Base-by-base conservation (phyloP, 2,113 vertebrate species). In the Paradoxurus hermaphroditus region DNA sequence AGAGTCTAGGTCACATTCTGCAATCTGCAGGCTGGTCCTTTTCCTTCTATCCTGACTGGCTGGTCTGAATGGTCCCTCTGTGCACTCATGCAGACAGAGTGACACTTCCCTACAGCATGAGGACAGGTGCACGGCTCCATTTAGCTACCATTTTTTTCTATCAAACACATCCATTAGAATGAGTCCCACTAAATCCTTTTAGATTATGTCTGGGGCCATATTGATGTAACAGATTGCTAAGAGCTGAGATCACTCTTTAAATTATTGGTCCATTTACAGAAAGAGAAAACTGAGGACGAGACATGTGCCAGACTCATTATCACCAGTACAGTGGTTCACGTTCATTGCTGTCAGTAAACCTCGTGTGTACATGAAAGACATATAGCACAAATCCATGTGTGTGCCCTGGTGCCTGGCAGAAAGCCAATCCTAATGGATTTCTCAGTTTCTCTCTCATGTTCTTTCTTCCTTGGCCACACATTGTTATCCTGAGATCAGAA, bases 381-480 rank as follows among this genome's bases (percentile, higher is more conserved):
- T 0, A 25, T 4, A 59, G 7, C 3, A 6, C 65, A 85, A 19
- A 73, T 3, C 29, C 31, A 56, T 5, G 0, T 5, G 3, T 23
- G 9, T 49, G 27, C 6, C 63, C 23, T 8, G 14, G 19, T 0
- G 16, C 3, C 1, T 1, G 0, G 6, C 18, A 73, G 11, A 46
- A 77, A 90, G 5, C 13, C n/a, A 36, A 2, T 3, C 18, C 0
- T 1, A 44, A 3, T n/a, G 41, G 8, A 18, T 21, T 79, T 70
- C 79, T 70, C 18, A 1, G 3, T 49, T 73, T 75, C 63, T 36
- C 23, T 72, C 12, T 73, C 9, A 12, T 1, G n/a, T 46, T 85
- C 41, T 25, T 1, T 53, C 56, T 88, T 25, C 59, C 3, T 62
- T 63, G 39, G 9, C 44, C 59, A 70, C 23, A 34, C 1, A 27